Evolutionary conservation across 2,797 vertebrate genomes (phyloP).

Genomic region (Propithecus deckenii): DNA sequence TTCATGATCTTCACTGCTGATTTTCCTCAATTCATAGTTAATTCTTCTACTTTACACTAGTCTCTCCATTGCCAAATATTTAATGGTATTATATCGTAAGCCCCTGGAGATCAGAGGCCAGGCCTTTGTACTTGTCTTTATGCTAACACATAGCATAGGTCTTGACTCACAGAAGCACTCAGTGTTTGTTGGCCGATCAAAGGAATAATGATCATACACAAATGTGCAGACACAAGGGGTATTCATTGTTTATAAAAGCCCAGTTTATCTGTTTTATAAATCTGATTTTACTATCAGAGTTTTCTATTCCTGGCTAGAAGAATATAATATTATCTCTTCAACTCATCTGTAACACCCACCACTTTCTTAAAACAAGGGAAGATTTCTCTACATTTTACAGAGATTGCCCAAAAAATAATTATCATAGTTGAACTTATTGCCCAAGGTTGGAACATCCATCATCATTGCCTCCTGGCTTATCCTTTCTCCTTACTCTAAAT

Average conservation of each 20-base stretch:
- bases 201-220: not conserved
- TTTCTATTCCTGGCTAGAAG: not conserved
- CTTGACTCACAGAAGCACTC: not conserved
- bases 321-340: not conserved
- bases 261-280: not conserved
- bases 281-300: not conserved
- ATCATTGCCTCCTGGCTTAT: not conserved
- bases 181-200: not conserved
- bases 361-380: not conserved
- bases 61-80: not conserved
- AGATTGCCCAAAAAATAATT: not conserved
- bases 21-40: not conserved
- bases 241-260: not conserved
- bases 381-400: not conserved
- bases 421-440: not conserved
- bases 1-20: not conserved
- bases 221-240: not conserved
- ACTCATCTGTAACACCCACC: not conserved
- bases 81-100: not conserved
- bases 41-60: not conserved
- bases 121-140: not conserved
- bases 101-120: not conserved
- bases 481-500: not conserved
- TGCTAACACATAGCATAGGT: not conserved
- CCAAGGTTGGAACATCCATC: not conserved